These are phyloP conservation scores for Semicossyphus pulcher DNA, from an alignment of 2,113 vertebrate species.

Conservation along the genomic window DNA sequence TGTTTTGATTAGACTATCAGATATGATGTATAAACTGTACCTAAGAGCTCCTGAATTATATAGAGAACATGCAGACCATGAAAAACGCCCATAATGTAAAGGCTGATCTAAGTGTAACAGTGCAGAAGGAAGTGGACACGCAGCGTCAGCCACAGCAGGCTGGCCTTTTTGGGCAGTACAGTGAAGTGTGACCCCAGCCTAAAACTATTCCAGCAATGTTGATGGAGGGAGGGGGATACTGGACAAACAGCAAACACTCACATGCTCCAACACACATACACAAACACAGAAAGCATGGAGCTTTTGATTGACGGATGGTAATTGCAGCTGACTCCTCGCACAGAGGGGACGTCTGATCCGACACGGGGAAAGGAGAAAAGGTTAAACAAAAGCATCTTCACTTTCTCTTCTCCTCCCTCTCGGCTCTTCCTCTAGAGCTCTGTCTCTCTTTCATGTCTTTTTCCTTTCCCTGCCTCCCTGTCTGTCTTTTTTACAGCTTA, in stretches of 20 bases:
- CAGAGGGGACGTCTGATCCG: constrained; percentile 29
- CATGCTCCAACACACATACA: constrained; percentile 12
- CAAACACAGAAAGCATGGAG: constrained; percentile 8
- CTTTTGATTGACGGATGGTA: constrained; percentile 54
- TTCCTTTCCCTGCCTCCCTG: not conserved
- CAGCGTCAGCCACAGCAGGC: constrained; percentile 27
- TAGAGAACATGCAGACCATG: constrained; percentile 4
- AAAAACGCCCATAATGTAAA: constrained; percentile 12
- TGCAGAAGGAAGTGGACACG: constrained; percentile 9
- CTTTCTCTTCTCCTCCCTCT: constrained; percentile 12
- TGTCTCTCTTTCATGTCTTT: not conserved
- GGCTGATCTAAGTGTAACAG: constrained; percentile 20
- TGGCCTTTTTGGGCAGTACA: constrained; percentile 72
- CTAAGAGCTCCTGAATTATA: too few species aligned
- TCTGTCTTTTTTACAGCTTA: constrained; percentile 1
- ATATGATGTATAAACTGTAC: constrained; percentile 1
- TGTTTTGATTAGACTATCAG: constrained; percentile 34
- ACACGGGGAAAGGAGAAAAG: constrained; percentile 41
- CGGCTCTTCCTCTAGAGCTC: not conserved
- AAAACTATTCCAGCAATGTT: constrained; percentile 75
- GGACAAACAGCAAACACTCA: constrained; percentile 40
- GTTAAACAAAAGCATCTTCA: constrained; percentile 40
- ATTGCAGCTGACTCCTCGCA: constrained; percentile 38
- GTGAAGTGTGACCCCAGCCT: constrained; percentile 64
- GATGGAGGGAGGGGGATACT: constrained; percentile 55